A percentile compares a stretch with the other conserved stretches of the same genome.
These are phyloP conservation scores for Antennarius striatus DNA, from an alignment of 2,113 vertebrate genomes.

Conservation along the genomic window DNA sequence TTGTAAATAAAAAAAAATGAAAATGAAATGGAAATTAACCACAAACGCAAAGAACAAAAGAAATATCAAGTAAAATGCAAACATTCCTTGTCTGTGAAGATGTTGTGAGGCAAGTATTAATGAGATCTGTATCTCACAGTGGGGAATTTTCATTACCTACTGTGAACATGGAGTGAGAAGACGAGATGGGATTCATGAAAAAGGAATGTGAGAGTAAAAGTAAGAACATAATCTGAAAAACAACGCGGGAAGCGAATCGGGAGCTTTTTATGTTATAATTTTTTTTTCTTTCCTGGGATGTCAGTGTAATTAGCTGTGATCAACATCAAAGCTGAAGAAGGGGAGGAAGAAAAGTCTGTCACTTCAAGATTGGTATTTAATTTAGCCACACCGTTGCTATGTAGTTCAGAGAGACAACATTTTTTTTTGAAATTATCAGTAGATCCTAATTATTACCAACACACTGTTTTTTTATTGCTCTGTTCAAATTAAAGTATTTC, in stretches of 20 bases:
- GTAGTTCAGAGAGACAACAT: constrained; percentile 48
- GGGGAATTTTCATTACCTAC: constrained; percentile 35
- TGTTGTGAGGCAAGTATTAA: constrained; percentile 67
- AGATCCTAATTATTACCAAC: constrained; percentile 59
- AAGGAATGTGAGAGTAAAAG: neutral
- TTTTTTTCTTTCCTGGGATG: constrained; percentile 35
- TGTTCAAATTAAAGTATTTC: constrained; percentile 11
- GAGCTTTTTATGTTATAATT: constrained; percentile 43
- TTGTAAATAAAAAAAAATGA: no score
- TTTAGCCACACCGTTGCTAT: constrained; percentile 34
- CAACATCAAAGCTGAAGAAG: constrained; percentile 58
- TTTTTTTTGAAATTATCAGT: constrained; percentile 45
- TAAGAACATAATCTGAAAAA: neutral
- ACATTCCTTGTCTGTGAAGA: constrained; percentile 42
- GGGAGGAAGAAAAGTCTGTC: constrained; percentile 12
- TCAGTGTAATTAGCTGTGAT: constrained; percentile 66
- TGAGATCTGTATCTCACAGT: constrained; percentile 50
- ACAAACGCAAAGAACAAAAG: no score
- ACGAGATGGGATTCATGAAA: neutral
- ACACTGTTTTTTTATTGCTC: constrained; percentile 9
- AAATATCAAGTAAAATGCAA: no score
- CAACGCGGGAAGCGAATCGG: constrained; percentile 35
- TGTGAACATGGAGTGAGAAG: constrained; percentile 7
- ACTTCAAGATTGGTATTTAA: constrained; percentile 50
- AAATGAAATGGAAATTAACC: no score